Conservation (phyloP, 2,888 invertebrate species). For the Crocallis elinguaria region DNA sequence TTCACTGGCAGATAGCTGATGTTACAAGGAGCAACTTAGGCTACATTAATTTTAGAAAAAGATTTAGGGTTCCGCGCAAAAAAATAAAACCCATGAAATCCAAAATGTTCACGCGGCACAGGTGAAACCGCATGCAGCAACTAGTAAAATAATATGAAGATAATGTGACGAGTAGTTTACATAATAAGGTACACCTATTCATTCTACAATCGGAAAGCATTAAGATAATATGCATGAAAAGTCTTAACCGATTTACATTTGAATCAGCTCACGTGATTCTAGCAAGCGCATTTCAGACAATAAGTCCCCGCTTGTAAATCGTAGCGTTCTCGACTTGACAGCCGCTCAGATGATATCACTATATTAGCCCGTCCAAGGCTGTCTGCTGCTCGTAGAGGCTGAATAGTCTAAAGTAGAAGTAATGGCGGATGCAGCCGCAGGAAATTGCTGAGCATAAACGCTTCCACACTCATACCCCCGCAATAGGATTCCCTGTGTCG, state of each 20-base stretch:
- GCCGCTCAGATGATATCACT: slow-evolving; percentile 49
- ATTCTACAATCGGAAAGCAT: slow-evolving; percentile 3
- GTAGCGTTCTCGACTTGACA: slow-evolving; percentile 45
- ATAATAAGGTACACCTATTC: neutral
- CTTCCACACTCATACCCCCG: too few relatives aligned
- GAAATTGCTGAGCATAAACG: too few relatives aligned
- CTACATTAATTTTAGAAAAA: too few relatives aligned
- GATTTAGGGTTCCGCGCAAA: too few relatives aligned
- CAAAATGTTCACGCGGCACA: too few relatives aligned
- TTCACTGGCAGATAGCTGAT: too few relatives aligned
- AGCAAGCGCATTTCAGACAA: slow-evolving; percentile 43
- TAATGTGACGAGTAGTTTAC: neutral
- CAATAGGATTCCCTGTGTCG: too few relatives aligned
- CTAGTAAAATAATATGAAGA: too few relatives aligned
- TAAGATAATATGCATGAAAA: slow-evolving; percentile 14
- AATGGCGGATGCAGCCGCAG: neutral
- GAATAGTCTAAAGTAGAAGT: neutral
- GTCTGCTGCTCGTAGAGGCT: slow-evolving; percentile 10
- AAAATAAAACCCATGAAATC: too few relatives aligned
- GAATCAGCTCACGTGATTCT: slow-evolving; percentile 31
- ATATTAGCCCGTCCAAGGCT: slow-evolving; percentile 30
- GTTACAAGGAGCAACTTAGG: too few relatives aligned
- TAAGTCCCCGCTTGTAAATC: slow-evolving; percentile 52
- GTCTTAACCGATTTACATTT: slow-evolving; percentile 14
- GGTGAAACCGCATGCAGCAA: too few relatives aligned